Conservation (phyloP, 2,888 invertebrate genomes). For the Allygus modestus region DNA sequence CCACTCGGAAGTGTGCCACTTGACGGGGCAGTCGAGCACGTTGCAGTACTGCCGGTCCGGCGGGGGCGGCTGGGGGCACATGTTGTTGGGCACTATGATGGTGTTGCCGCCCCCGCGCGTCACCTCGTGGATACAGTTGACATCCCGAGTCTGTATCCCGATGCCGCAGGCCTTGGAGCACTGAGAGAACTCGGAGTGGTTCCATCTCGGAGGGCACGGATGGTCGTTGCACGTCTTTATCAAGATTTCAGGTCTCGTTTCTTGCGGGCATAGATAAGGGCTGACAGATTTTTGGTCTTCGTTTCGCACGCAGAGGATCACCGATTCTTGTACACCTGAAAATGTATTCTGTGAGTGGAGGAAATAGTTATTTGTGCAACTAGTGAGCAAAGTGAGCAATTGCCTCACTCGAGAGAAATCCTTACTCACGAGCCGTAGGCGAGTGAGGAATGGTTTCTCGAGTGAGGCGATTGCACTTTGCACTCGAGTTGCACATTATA, state of each 20-base stretch:
- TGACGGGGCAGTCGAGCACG: slow-evolving; percentile 93
- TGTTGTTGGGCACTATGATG: slow-evolving; percentile 94
- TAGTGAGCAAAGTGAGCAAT: no score
- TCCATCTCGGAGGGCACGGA: slow-evolving; percentile 94
- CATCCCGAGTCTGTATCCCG: slow-evolving; percentile 94
- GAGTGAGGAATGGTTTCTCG: no score
- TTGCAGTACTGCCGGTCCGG: slow-evolving; percentile 94
- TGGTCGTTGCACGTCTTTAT: slow-evolving; percentile 96
- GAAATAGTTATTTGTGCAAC: no score
- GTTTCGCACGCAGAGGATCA: slow-evolving; percentile 92
- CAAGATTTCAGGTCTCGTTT: slow-evolving; percentile 92
- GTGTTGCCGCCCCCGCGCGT: slow-evolving; percentile 92
- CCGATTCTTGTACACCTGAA: slow-evolving; percentile 85
- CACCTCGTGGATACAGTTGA: slow-evolving; percentile 92
- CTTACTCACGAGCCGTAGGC: no score
- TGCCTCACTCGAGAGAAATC: no score
- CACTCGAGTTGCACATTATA: no score
- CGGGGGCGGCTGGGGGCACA: slow-evolving; percentile 95
- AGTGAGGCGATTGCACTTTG: no score
- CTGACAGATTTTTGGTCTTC: slow-evolving; percentile 92
- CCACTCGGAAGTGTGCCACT: slow-evolving; percentile 94
- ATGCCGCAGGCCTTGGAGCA: slow-evolving; percentile 97
- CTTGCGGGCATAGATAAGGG: slow-evolving; percentile 91
- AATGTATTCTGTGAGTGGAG: no score
- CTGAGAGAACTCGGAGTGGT: slow-evolving; percentile 78